Evolutionary conservation across 2,888 invertebrate genomes (phyloP).

Genomic region (Aphodius granarius): DNA sequence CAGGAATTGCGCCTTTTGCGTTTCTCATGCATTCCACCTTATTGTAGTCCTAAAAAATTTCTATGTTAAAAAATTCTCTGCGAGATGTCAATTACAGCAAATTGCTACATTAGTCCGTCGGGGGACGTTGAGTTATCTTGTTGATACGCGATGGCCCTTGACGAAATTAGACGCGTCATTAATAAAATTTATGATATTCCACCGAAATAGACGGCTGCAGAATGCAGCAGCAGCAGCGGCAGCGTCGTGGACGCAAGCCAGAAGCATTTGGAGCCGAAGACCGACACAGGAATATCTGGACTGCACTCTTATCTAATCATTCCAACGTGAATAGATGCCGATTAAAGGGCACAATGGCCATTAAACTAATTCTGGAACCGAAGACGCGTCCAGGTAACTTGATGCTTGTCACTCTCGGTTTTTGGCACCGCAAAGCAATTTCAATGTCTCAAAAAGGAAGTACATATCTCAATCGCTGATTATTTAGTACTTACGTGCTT

Average conservation of each 20-base stretch:
- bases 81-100: slow-evolving; percentile 1
- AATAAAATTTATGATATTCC: slow-evolving; percentile 26
- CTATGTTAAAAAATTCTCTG: too few relatives aligned
- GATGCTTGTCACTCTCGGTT: neutral
- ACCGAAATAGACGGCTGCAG: slow-evolving; percentile 27
- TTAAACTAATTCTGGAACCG: neutral
- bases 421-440: neutral
- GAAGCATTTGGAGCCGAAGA: slow-evolving; percentile 3
- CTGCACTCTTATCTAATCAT: slow-evolving; percentile 7
- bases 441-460: neutral
- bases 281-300: slow-evolving; percentile 1
- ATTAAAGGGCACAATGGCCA: slow-evolving; percentile 6
- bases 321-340: neutral
- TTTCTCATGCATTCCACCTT: too few relatives aligned
- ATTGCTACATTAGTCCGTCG: slow-evolving; percentile 4
- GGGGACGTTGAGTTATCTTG: slow-evolving; percentile 21
- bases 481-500: too few relatives aligned
- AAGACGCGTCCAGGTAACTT: neutral
- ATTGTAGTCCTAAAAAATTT: too few relatives aligned
- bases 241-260: slow-evolving; percentile 16
- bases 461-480: too few relatives aligned
- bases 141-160: slow-evolving; percentile 27
- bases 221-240: slow-evolving; percentile 21
- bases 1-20: neutral
- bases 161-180: slow-evolving; percentile 28